Evolutionary conservation across 2,888 invertebrate species (phyloP).

Genomic region (Osmoderma eremita): DNA sequence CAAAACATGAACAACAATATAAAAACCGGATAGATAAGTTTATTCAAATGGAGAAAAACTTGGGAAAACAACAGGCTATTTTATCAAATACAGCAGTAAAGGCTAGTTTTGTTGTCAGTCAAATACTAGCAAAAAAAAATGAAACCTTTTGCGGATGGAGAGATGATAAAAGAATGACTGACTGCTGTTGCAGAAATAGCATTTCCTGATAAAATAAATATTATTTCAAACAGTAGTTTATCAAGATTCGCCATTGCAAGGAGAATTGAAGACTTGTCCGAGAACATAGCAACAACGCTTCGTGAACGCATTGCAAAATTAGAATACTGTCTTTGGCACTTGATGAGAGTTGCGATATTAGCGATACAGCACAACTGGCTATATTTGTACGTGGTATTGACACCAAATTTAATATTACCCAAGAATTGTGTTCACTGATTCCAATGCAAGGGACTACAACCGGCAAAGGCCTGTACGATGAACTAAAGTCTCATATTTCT

Average conservation of each 20-base stretch:
- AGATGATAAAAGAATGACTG: neutral
- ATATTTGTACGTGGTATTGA: slow-evolving; percentile 42
- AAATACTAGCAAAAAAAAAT: no score
- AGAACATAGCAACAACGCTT: neutral
- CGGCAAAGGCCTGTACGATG: no score
- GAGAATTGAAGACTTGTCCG: neutral
- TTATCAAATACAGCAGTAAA: no score
- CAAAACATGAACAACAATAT: slow-evolving; percentile 20
- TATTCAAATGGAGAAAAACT: no score
- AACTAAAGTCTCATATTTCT: no score
- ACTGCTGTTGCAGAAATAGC: neutral
- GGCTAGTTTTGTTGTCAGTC: neutral
- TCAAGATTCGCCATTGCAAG: neutral
- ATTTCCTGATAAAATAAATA: neutral
- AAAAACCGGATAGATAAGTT: slow-evolving; percentile 16
- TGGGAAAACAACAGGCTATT: no score
- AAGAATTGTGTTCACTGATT: slow-evolving; percentile 40
- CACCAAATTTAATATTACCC: slow-evolving; percentile 42
- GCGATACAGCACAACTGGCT: slow-evolving; percentile 39
- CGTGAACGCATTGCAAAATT: neutral
- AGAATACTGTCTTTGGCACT: neutral
- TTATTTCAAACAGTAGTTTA: neutral
- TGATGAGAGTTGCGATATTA: slow-evolving; percentile 3
- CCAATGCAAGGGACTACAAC: no score
- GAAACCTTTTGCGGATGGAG: neutral